Evolutionary conservation across 2,797 vertebrate species (phyloP).

Genomic region (Rhinatrema bivittatum): DNA sequence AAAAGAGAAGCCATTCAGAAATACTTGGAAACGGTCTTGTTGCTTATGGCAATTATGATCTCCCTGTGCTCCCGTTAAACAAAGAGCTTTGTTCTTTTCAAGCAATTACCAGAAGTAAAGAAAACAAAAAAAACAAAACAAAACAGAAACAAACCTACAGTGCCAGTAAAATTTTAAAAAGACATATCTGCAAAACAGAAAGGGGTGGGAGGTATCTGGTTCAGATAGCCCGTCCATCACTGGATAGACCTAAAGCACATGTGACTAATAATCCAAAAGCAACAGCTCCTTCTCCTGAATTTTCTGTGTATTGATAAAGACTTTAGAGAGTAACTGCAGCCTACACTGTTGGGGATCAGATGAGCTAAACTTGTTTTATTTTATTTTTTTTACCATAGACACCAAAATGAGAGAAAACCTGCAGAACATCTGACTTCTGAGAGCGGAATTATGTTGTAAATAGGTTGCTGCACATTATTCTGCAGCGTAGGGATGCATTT

Average conservation of each 20-base stretch:
- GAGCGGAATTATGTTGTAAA: no score
- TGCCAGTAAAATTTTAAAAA: conserved; percentile 49
- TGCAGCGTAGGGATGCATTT: no score
- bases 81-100: conserved; percentile 68
- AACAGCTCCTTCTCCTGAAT: conserved; percentile 7
- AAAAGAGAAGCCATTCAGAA: conserved; percentile 62
- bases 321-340: no score
- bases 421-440: no score
- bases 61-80: conserved; percentile 69
- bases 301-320: conserved; percentile 5
- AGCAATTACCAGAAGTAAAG: conserved; percentile 67
- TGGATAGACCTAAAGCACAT: background rate
- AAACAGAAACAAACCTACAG: background rate
- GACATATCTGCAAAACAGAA: conserved; percentile 18
- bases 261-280: background rate
- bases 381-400: no score
- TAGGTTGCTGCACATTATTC: no score
- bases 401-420: no score
- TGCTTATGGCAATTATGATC: conserved; percentile 58
- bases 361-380: no score
- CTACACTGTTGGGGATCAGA: no score
- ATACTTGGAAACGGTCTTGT: conserved; percentile 57
- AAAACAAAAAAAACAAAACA: conserved; percentile 30
- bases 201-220: conserved; percentile 8
- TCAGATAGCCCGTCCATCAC: background rate